Base-by-base conservation (phyloP, 2,113 vertebrate species). In the Sylvilagus bachmani region DNA sequence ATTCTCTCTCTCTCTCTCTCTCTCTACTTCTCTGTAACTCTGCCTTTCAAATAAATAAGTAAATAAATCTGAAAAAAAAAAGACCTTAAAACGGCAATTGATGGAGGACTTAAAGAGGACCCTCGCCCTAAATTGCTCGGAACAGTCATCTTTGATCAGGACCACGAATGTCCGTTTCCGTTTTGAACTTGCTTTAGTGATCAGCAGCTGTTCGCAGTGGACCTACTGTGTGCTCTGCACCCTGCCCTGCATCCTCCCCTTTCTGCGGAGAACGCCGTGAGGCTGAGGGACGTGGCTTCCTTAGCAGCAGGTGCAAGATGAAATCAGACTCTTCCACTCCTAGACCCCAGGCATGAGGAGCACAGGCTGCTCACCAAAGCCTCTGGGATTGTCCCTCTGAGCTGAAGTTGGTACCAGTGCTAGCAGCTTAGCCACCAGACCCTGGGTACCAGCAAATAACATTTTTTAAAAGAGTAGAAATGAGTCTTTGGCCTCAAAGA, bases 301-400 rank as follows among this genome's bases (percentile, higher is more conserved):
- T 86, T 21, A 2, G 9, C 10, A 25, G 78, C 33, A 75, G 85
- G 83, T 19, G 10, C 0, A 0, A 19, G 67, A 62, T 31, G 62
- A 66, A 66, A 4, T 16, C 13, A n/a, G 64, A 9, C 10, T 17
- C 13, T 66, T 84, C 53, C 21, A 16, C 33, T 66, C 24, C 24
- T 27, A 10, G 0, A 1, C 5, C 10, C 49, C 66, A 25, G 25
- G 21, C 11, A 51, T 3, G 0, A 4, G 2, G 14, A 25, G 14
- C 44, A 31, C n/a, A 8, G 25, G 22, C 6, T 27, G 51, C 38
- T 66, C 66, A 2, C 22, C 2, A 29, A 3, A 38, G 10, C 19
- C 61, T 7, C 16, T 17, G 49, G 2, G 29, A n/a, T 6, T 44
- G 4, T n/a, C 16, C 13, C 77, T 1, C 0, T 0, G 2, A 17